phyloP scores from a whole-genome alignment of 2,888 invertebrate species.

The Scaptomyza tumidula region DNA sequence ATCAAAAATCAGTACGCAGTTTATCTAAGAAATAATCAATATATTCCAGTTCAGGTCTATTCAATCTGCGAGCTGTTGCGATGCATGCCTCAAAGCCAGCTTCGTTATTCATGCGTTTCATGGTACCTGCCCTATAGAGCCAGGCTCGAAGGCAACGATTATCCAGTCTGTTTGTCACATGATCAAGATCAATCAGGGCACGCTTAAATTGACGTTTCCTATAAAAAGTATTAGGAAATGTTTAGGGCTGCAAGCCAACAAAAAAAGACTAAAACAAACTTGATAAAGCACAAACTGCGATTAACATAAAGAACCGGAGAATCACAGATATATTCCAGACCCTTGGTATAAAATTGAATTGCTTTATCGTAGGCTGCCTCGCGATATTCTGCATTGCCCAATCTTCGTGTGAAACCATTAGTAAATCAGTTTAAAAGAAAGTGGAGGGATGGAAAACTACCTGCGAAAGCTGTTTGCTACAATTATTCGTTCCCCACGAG shows the following conservation, averaged over 20 bases:
- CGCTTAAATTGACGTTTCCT: slow-evolving; percentile 51
- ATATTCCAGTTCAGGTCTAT: slow-evolving; percentile 6
- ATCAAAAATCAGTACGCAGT: slow-evolving; percentile 46
- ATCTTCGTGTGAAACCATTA: slow-evolving; percentile 12
- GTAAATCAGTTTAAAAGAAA: neutral
- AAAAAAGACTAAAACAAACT: slow-evolving; percentile 22
- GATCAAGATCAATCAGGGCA: slow-evolving; percentile 53
- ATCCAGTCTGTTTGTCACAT: slow-evolving; percentile 41
- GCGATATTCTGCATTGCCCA: slow-evolving; percentile 56
- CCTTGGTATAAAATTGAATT: slow-evolving; percentile 43
- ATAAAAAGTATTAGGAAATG: neutral
- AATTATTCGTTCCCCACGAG: slow-evolving; percentile 27
- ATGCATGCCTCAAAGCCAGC: slow-evolving; percentile 37
- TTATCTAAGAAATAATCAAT: slow-evolving; percentile 44
- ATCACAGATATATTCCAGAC: slow-evolving; percentile 45
- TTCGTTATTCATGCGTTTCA: slow-evolving; percentile 53
- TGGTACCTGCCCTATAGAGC: slow-evolving; percentile 58
- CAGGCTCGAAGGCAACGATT: slow-evolving; percentile 41
- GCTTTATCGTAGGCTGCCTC: slow-evolving; percentile 44
- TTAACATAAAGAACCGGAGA: slow-evolving; percentile 50
- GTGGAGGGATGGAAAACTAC: slow-evolving; percentile 16
- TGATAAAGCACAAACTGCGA: slow-evolving; percentile 46
- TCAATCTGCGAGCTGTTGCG: slow-evolving; percentile 24
- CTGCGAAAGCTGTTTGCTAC: slow-evolving; percentile 54
- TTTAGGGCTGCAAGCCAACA: neutral